These are phyloP conservation scores for Poeciliopsis presidionis DNA, from an alignment of 2,797 vertebrate species.

Conservation along the genomic window DNA sequence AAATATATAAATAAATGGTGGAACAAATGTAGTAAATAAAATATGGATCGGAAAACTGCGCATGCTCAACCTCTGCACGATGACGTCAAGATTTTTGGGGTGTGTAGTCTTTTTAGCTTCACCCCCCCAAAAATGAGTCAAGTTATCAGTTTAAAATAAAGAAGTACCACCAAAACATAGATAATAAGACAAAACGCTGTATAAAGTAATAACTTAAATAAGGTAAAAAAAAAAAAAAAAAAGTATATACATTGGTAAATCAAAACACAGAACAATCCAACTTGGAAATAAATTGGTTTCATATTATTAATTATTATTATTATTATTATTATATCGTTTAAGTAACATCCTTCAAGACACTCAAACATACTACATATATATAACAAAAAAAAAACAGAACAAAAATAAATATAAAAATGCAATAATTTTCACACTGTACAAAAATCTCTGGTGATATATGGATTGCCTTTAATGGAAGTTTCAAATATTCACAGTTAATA, in stretches of 20 bases:
- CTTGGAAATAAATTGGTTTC: background rate
- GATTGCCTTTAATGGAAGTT: background rate
- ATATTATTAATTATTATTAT: background rate
- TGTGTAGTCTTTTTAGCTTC: conserved; percentile 35
- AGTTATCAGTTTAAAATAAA: background rate
- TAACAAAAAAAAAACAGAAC: background rate
- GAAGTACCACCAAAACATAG: background rate
- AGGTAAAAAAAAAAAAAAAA: background rate
- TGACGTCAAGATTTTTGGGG: conserved; percentile 57
- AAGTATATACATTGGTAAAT: background rate
- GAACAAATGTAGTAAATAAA: conserved; percentile 76
- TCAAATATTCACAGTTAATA: background rate
- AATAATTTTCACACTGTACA: background rate
- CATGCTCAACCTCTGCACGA: conserved; percentile 40
- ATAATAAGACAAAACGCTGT: background rate
- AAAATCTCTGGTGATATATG: background rate
- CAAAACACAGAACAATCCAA: background rate
- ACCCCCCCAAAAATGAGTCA: background rate
- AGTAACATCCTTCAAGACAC: background rate
- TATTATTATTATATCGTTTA: background rate
- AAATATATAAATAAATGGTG: conserved; percentile 66
- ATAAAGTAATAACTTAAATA: background rate
- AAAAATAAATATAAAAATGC: background rate
- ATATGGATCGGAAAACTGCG: conserved; percentile 52
- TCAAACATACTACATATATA: background rate